Evolutionary conservation across 2,113 vertebrate species (phyloP).

Genomic region (Hiodon alosoides): DNA sequence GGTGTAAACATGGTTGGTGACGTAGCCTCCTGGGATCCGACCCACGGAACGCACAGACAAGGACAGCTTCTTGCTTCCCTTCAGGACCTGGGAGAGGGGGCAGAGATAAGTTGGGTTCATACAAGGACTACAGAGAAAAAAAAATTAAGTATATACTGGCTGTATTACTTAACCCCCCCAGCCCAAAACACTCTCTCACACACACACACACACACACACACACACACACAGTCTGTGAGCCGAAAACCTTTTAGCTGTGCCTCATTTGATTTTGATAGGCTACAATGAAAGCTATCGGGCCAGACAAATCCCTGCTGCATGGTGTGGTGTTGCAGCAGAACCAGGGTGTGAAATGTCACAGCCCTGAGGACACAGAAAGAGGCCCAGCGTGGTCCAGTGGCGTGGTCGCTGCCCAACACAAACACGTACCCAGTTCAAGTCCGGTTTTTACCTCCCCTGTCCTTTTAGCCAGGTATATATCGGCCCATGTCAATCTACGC

Average conservation of each 20-base stretch:
- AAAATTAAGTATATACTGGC: not conserved
- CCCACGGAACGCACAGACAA: conserved; percentile 85
- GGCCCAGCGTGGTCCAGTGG: not conserved
- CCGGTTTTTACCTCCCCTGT: too few species aligned
- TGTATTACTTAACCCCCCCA: too few species aligned
- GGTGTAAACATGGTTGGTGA: conserved; percentile 96
- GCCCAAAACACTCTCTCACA: not conserved
- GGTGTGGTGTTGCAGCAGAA: conserved; percentile 13
- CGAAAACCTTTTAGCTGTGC: conserved; percentile 37
- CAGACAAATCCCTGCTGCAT: conserved; percentile 35
- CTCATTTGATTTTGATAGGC: conserved; percentile 50
- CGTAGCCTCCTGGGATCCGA: conserved; percentile 84
- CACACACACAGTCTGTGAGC: not conserved
- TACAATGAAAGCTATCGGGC: conserved; percentile 39
- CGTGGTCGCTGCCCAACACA: too few species aligned
- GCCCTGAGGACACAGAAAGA: conserved; percentile 3
- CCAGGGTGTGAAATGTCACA: conserved; percentile 31
- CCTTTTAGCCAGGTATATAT: too few species aligned
- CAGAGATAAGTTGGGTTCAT: too few species aligned
- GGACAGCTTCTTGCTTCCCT: conserved; percentile 90
- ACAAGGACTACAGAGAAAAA: not conserved
- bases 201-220: conserved; percentile 2
- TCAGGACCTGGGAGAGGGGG: conserved; percentile 70
- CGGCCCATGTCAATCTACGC: too few species aligned
- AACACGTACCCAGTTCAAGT: too few species aligned